A percentile compares a stretch with the other conserved stretches of the same genome.
phyloP scores from a whole-genome alignment of 2,797 vertebrate species.

The Lophius americanus region DNA sequence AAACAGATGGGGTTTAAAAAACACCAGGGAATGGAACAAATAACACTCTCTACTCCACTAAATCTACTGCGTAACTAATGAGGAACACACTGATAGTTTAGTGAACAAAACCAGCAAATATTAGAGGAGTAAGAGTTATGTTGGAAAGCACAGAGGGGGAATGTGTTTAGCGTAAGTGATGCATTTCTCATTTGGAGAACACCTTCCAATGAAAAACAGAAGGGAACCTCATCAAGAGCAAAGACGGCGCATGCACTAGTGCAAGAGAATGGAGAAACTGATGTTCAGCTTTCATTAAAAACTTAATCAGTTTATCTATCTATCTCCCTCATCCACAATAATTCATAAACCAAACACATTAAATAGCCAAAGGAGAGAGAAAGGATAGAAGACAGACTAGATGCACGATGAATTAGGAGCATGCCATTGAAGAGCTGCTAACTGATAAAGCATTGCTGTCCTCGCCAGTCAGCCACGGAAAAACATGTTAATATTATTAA shows the following conservation, averaged over 20 bases:
- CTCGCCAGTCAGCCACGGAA: too few species aligned
- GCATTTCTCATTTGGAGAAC: slow-evolving; percentile 18
- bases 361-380: too few species aligned
- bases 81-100: neutral
- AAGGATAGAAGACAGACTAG: too few species aligned
- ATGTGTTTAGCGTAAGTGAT: slow-evolving; percentile 4
- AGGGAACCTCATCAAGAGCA: neutral
- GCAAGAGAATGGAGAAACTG: slow-evolving; percentile 1
- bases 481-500: too few species aligned
- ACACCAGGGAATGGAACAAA: neutral
- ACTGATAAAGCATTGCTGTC: too few species aligned
- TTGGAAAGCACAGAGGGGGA: slow-evolving; percentile 2
- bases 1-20: neutral
- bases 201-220: slow-evolving; percentile 30
- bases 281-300: slow-evolving; percentile 5
- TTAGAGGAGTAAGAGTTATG: neutral
- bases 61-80: neutral
- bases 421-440: too few species aligned
- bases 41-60: neutral
- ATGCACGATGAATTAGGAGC: too few species aligned
- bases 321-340: neutral
- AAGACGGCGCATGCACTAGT: slow-evolving; percentile 7
- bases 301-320: neutral
- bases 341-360: too few species aligned
- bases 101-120: neutral